Evolutionary conservation across 1,140 invertebrate genomes (phyloP).

Genomic region (Drosophila nikananu): DNA sequence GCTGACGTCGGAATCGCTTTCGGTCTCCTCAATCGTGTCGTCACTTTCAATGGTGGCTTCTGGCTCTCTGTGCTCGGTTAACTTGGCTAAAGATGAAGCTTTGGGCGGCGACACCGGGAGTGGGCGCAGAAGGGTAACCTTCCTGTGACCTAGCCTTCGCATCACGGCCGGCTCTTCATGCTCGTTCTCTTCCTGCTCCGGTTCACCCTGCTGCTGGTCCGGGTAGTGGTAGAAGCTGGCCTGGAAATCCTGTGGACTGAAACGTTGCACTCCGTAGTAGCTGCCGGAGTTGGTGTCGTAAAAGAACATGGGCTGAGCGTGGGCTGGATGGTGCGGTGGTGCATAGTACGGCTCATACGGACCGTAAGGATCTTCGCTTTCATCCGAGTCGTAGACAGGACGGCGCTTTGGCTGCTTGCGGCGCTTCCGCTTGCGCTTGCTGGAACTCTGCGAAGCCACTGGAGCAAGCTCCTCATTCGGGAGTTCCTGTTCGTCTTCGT

Average conservation of each 20-base stretch:
- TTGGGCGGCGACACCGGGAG: slow-evolving; percentile 22
- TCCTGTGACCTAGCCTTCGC: slow-evolving; percentile 44
- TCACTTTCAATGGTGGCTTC: slow-evolving; percentile 24
- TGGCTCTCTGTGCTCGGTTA: slow-evolving; percentile 8
- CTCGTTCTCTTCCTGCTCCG: background rate
- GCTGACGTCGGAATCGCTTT: background rate
- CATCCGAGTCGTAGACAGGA: slow-evolving; percentile 37
- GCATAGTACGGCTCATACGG: slow-evolving; percentile 45
- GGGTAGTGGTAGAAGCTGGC: slow-evolving; percentile 37
- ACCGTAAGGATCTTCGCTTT: slow-evolving; percentile 48
- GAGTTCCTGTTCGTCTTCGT: slow-evolving; percentile 19
- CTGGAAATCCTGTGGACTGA: slow-evolving; percentile 47
- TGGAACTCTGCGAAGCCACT: slow-evolving; percentile 27
- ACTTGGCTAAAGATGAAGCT: background rate
- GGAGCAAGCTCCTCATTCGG: slow-evolving; percentile 15
- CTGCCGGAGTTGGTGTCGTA: slow-evolving; percentile 53
- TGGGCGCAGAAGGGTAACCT: slow-evolving; percentile 49
- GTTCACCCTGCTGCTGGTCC: slow-evolving; percentile 1
- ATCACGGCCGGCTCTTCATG: slow-evolving; percentile 7
- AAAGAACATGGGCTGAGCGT: slow-evolving; percentile 57
- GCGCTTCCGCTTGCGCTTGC: slow-evolving; percentile 67
- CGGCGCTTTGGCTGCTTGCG: slow-evolving; percentile 59
- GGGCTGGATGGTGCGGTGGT: slow-evolving; percentile 7
- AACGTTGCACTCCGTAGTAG: slow-evolving; percentile 65
- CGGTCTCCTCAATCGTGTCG: slow-evolving; percentile 2